Base-by-base conservation (phyloP, 53 echinoderm and acorn worm genomes). In the Astropecten irregularis region DNA sequence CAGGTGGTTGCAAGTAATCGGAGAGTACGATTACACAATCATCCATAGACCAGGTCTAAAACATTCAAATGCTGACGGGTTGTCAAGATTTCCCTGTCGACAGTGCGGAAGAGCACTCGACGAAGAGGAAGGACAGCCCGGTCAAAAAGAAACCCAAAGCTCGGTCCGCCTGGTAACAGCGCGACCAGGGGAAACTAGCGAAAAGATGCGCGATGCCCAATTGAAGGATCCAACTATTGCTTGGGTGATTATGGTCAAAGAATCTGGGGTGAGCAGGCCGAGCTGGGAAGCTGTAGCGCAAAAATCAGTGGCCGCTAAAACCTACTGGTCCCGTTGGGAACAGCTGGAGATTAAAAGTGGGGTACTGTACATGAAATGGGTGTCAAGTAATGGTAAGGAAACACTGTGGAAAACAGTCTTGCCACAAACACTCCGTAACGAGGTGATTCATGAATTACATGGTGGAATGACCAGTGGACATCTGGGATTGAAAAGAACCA, bases 1-100 rank as follows among this genome's bases (percentile, higher is more conserved):
- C 28, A 37, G 49, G 15, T 81, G 65, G 82, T n/a, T 81, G n/a
- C 64, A 81, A 15, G 35, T 81, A 0, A 30, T 81, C 10, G 82
- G 65, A 0, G 65, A 62, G 8, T 81, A 65, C 66, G 49, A 82
- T 18, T 82, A 64, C 30, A 13, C 27, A 15, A 59, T 79, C 6
- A 15, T 59, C 3, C 61, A 79, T 18, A 37, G 81, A 3, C 81
- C 81, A 0, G 63, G 62, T 13, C 20, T 6, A 34, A 47, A 49
- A 9, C 73, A 62, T 46, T n/a, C 23, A 2, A 79, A 82, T 40
- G 79, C 79, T 8, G 66, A 82, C 34, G 32, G 64, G 5, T 23
- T 82, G 1, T 82, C 82, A 1, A 82, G 82, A 22, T 35, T 26
- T 23, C 68, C 68, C 13, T 82, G 82, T 26, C 61, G 63, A 19